Evolutionary conservation across 1,140 invertebrate species (phyloP), one percentile per base, ranked within the genome.

Genomic region (Drosophila tani): DNA sequence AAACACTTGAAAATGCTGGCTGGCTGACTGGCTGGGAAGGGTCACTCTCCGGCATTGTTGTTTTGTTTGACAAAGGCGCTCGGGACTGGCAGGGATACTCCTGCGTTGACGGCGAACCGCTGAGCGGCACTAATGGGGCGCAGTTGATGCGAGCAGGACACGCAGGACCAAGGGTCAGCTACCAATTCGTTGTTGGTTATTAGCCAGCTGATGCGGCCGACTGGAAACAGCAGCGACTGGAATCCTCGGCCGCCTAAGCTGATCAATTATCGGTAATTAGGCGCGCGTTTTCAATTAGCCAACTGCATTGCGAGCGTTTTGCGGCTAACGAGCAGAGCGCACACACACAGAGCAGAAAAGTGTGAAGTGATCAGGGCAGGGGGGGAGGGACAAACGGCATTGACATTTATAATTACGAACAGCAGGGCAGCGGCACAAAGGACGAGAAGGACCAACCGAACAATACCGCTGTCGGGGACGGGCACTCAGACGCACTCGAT

Each of bases 231-330:
- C 32, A 35, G 32, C 32, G 32, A 35, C 67, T 45, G 47, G 24
- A n/a, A 27, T n/a, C 24, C 51, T 21, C 32, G 21, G 14, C 27
- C 69, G 56, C 53, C 59, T 79, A 79, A 79, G 75, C 70, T 56
- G 70, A 88, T 88, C 81, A 88, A 77, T 90, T 83, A 87, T 81
- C 77, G 71, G 59, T 73, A 81, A 81, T 88, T 75, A 77, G 69
- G 53, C 58, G 50, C 57, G 50, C 69, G 55, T 66, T 88, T 74
- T 88, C 71, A 78, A 87, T 88, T 79, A 80, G 70, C 69, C 79
- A 69, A 78, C 75, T 78, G 75, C 62, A 77, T 19, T 53, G 56
- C 58, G 38, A 78, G 65, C 50, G 55, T 77, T 73, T 78, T 71
- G 76, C 27, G 75, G 75, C 75, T 79, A 79, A 79, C 70, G 76